These are phyloP conservation scores for Zosterops lateralis DNA, from an alignment of 2,113 vertebrate species.

Conservation along the genomic window DNA sequence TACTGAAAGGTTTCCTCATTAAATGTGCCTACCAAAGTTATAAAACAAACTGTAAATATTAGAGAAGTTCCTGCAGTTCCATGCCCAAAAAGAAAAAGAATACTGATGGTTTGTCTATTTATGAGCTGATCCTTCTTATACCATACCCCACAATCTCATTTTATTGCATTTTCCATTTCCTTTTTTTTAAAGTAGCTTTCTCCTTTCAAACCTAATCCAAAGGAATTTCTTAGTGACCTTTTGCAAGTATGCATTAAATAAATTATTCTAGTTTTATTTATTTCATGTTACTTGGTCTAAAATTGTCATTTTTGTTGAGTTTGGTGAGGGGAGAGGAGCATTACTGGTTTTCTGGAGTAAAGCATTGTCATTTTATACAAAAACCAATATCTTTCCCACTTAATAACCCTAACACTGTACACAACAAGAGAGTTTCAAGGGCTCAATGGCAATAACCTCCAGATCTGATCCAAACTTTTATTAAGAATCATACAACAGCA, in stretches of 20 bases:
- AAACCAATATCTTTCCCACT: background rate
- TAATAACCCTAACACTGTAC: background rate
- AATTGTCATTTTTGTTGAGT: background rate
- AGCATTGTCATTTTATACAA: background rate
- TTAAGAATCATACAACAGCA: background rate
- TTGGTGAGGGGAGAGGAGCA: background rate
- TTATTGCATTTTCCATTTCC: background rate
- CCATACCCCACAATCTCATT: accelerated
- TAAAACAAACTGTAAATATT: background rate
- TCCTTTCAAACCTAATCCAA: background rate
- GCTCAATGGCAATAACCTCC: background rate
- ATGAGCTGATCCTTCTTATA: background rate
- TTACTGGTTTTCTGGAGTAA: background rate
- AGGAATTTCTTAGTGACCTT: background rate
- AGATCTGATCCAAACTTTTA: background rate
- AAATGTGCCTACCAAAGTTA: background rate
- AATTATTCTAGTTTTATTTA: background rate
- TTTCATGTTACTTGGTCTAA: background rate
- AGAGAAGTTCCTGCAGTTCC: background rate
- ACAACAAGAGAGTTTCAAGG: background rate
- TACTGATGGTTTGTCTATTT: background rate
- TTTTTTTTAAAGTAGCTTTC: background rate
- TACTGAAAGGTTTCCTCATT: background rate
- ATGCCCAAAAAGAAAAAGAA: background rate
- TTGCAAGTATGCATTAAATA: background rate